Percentiles rank a stretch among this genome's conserved stretches.
phyloP scores from a whole-genome alignment of 2,113 vertebrate genomes.

The Gambusia affinis region DNA sequence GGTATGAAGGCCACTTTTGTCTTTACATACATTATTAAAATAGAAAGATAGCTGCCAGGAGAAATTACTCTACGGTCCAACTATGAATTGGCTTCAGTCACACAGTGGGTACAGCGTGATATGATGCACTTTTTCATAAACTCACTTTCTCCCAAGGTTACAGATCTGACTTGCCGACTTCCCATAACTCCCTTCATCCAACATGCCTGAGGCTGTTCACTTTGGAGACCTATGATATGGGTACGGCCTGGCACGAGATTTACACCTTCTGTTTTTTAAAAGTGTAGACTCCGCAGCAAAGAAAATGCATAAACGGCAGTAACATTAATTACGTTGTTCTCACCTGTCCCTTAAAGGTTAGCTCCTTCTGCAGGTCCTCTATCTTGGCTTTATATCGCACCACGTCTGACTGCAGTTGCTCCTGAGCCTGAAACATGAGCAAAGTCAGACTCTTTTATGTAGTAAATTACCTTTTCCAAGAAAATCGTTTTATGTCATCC shows the following conservation, averaged over 20 bases:
- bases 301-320: background rate
- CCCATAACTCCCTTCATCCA: no score
- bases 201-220: no score
- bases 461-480: background rate
- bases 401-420: conserved; percentile 93
- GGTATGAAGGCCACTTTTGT: no score
- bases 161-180: no score
- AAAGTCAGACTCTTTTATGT: background rate
- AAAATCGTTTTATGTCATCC: background rate
- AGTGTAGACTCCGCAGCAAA: background rate
- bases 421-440: conserved; percentile 85
- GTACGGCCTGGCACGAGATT: no score
- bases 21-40: background rate
- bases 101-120: no score
- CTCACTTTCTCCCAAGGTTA: no score
- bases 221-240: no score
- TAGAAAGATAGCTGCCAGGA: background rate
- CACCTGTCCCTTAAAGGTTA: conserved; percentile 94
- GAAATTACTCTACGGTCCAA: background rate
- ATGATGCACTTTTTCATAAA: background rate
- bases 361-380: conserved; percentile 94
- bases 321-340: conserved; percentile 19
- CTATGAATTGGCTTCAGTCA: background rate
- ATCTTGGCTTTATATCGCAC: conserved; percentile 96
- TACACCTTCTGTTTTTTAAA: no score